These are phyloP conservation scores for Pristionchus japonicus DNA, from an alignment of 2,888 invertebrate species.

Conservation along the genomic window DNA sequence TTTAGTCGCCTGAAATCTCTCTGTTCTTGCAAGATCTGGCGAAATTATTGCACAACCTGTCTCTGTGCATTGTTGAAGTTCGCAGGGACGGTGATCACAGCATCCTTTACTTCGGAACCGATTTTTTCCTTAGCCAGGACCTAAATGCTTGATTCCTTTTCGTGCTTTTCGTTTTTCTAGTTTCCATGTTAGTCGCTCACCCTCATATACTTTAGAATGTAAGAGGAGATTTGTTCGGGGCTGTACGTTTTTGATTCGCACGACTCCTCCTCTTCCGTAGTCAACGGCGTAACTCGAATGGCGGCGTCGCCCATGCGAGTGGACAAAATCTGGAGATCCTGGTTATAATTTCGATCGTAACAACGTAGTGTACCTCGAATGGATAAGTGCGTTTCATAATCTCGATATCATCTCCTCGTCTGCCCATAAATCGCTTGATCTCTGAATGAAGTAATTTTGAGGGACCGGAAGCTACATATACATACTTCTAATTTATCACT, in stretches of 20 bases:
- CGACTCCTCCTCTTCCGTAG: neutral
- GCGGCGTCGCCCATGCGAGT: neutral
- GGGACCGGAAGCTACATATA: too few relatives aligned
- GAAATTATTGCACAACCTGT: too few relatives aligned
- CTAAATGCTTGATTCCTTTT: neutral
- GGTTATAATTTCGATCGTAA: too few relatives aligned
- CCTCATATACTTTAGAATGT: conserved; percentile 5
- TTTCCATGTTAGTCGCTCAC: too few relatives aligned
- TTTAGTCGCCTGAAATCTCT: conserved; percentile 23
- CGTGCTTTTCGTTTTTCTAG: neutral
- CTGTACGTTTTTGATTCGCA: neutral
- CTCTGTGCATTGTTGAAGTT: conserved; percentile 17
- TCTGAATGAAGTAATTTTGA: neutral
- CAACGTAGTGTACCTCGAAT: neutral
- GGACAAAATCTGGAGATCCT: neutral
- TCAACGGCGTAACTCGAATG: neutral
- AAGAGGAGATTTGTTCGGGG: neutral
- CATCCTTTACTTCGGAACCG: neutral
- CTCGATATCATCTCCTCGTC: neutral
- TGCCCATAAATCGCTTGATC: neutral
- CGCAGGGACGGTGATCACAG: conserved; percentile 27
- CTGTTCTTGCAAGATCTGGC: too few relatives aligned
- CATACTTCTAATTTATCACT: too few relatives aligned
- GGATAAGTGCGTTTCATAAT: neutral
- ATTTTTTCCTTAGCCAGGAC: neutral